Evolutionary conservation across 2,888 invertebrate species (phyloP).

Genomic region (Tetragonisca angustula): DNA sequence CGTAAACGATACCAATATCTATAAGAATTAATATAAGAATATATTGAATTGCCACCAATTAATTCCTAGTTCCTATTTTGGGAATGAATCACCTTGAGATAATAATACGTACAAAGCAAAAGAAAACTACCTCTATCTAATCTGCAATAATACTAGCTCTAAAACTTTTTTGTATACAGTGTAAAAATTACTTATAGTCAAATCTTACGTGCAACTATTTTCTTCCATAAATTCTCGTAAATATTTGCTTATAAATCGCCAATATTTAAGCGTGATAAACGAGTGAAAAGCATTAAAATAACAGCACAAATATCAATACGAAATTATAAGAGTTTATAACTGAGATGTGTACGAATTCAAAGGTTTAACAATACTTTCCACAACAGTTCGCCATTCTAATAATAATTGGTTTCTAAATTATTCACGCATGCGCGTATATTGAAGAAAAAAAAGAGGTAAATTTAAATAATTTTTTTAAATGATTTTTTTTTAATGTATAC

Average conservation of each 20-base stretch:
- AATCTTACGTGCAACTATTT: conserved; percentile 18
- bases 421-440: conserved; percentile 17
- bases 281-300: background rate
- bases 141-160: conserved; percentile 71
- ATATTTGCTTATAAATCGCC: background rate
- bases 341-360: background rate
- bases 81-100: conserved; percentile 77
- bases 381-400: conserved; percentile 31
- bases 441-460: conserved; percentile 8
- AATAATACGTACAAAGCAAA: conserved; percentile 60
- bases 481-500: background rate
- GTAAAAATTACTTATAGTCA: conserved; percentile 29
- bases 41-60: conserved; percentile 57
- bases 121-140: conserved; percentile 69
- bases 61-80: conserved; percentile 75
- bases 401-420: conserved; percentile 26
- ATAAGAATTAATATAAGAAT: conserved; percentile 29
- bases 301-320: background rate
- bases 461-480: conserved; percentile 17
- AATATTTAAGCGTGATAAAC: background rate
- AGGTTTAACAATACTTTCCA: conserved; percentile 5
- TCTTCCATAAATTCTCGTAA: background rate
- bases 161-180: conserved; percentile 71
- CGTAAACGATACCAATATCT: background rate
- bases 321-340: background rate